Evolutionary conservation across 2,888 invertebrate species (phyloP), one percentile per base, ranked within the genome.

Genomic region (Andrena bucephala): DNA sequence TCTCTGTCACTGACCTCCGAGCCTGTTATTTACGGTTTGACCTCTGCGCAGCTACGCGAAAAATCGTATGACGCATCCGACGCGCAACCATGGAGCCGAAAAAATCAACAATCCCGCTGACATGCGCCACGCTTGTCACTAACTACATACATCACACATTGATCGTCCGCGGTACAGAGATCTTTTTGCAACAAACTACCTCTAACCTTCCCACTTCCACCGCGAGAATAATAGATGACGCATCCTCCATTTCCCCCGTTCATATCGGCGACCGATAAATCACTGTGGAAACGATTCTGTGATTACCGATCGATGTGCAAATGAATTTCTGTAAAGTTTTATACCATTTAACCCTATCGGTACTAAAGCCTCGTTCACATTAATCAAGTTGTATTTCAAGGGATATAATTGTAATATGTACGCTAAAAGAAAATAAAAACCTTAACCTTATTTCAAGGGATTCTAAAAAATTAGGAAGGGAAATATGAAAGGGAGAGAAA

Each of bases 61-160:
- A 60, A 36, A 57, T 62, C 74, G 24, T 75, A 83, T 84, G 88
- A 87, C 84, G 88, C 84, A 81, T 69, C 62, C 68, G 68, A 78
- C 88, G 88, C 86, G 78, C 79, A 79, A 81, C 83, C 81, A 83
- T 77, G 77, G 79, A 79, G 63, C 65, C 77, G 48, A 75, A 86
- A 83, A 75, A 68, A 74, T 70, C 65, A 87, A 88, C 77, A 79
- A 82, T 16, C 73, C 59, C 52, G 59, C 36, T 59, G 70, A 75
- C 79, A 77, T 73, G 69, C 74, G 71, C 75, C 57, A 29, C 31
- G 42, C 31, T 29, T 29, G 69, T 67, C 69, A 57, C 27, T 65
- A 24, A 70, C n/a, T 20, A 20, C 20, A 20, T 62, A 74, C 48
- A 6, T 10, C 65, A 62, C 59, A 63, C 33, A 54, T 77, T 70